A percentile compares a stretch with the other conserved stretches of the same genome.
These are phyloP conservation scores for Adela reaumurella DNA, from an alignment of 2,888 invertebrate genomes.

Conservation along the genomic window DNA sequence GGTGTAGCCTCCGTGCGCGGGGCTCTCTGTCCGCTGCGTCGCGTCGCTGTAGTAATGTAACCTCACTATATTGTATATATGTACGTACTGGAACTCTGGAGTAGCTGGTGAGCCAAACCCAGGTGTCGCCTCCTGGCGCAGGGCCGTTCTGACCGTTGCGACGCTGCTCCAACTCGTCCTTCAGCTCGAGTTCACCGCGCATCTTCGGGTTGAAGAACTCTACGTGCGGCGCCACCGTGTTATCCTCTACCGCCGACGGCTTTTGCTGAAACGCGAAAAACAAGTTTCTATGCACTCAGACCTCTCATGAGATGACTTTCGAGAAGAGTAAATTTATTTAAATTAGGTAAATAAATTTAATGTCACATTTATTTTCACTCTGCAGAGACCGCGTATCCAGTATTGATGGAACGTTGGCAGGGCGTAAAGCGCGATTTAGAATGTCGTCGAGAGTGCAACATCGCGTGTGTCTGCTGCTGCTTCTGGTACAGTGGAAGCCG, in stretches of 20 bases:
- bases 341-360: not conserved
- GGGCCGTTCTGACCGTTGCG: constrained; percentile 62
- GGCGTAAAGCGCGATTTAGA: too few species aligned
- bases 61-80: too few species aligned
- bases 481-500: too few species aligned
- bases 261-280: constrained; percentile 21
- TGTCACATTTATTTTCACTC: not conserved
- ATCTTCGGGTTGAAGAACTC: constrained; percentile 73
- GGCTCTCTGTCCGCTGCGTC: constrained; percentile 59
- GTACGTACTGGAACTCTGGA: constrained; percentile 74
- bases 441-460: too few species aligned
- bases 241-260: constrained; percentile 43
- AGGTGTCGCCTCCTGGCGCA: constrained; percentile 71
- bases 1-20: constrained; percentile 69
- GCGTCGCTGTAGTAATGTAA: constrained; percentile 58
- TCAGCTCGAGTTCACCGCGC: constrained; percentile 61
- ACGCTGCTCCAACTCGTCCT: constrained; percentile 59
- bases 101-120: constrained; percentile 85
- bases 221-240: constrained; percentile 57
- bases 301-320: not conserved
- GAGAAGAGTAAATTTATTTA: not conserved
- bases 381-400: too few species aligned
- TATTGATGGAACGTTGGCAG: too few species aligned
- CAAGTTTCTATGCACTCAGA: not conserved
- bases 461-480: too few species aligned